Conservation (phyloP, 2,113 vertebrate species). For the Actenoides lindsayi region DNA sequence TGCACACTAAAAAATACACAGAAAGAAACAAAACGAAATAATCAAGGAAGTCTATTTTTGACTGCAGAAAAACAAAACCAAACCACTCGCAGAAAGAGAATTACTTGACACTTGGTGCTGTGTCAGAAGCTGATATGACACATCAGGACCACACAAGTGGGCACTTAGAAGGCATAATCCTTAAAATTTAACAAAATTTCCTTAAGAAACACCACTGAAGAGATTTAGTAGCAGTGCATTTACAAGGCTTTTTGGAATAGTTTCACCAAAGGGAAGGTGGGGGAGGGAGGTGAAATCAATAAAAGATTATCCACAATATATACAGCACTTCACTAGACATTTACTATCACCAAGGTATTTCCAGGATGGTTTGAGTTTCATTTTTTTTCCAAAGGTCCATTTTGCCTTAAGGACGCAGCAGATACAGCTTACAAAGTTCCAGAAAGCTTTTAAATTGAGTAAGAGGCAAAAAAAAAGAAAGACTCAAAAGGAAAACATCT, state of each 20-base stretch:
- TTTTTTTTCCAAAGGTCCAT: neutral
- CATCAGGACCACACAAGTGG: neutral
- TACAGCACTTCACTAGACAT: neutral
- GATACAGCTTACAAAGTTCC: neutral
- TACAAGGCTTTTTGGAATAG: neutral
- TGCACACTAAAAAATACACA: neutral
- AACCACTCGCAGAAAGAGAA: neutral
- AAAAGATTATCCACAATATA: neutral
- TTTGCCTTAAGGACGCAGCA: neutral
- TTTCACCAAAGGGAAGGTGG: neutral
- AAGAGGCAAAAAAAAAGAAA: neutral
- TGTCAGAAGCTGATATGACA: neutral
- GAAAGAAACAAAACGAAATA: neutral
- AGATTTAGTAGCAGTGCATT: neutral
- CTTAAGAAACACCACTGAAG: neutral
- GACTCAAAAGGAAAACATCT: neutral
- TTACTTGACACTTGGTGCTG: neutral
- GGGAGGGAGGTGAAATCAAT: fast-evolving
- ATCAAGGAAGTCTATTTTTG: neutral
- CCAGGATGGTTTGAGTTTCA: neutral
- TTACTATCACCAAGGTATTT: neutral
- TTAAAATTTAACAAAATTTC: neutral
- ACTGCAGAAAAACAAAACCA: neutral
- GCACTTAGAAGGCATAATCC: neutral
- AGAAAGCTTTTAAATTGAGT: neutral